Conservation (phyloP, 2,888 invertebrate species). For the Athalia rosae region DNA sequence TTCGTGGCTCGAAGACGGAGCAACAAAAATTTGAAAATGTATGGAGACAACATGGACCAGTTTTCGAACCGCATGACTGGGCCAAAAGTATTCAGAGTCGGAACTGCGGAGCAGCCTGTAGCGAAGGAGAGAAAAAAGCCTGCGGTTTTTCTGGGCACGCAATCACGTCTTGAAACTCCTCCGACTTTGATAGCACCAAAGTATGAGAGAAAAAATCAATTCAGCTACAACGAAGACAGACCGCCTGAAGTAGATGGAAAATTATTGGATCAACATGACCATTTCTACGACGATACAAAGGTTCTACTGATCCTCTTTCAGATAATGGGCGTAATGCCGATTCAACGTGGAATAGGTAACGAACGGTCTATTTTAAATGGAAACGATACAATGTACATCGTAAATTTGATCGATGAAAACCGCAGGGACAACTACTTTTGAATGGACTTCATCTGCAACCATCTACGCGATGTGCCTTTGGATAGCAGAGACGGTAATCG, state of each 20-base stretch:
- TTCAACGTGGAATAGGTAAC: constrained; percentile 62
- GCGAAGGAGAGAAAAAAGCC: constrained; percentile 18
- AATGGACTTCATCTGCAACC: constrained; percentile 81
- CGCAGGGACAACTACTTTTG: constrained; percentile 75
- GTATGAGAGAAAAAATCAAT: constrained; percentile 46
- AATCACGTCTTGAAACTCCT: constrained; percentile 26
- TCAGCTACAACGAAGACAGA: constrained; percentile 45
- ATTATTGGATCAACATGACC: constrained; percentile 81
- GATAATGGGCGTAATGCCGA: constrained; percentile 86
- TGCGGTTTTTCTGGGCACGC: constrained; percentile 40
- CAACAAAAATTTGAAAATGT: constrained; percentile 9
- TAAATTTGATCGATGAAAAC: constrained; percentile 48
- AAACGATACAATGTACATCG: background rate
- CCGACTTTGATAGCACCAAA: constrained; percentile 26
- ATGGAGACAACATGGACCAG: background rate
- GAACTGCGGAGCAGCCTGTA: background rate
- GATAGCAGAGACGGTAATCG: constrained; percentile 78
- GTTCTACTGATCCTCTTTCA: constrained; percentile 83
- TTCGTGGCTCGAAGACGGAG: background rate
- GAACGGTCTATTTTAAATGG: background rate
- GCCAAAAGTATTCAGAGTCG: constrained; percentile 32
- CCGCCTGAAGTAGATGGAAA: constrained; percentile 76
- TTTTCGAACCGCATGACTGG: background rate
- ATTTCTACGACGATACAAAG: constrained; percentile 83
- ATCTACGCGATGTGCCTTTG: constrained; percentile 82